phyloP scores from a whole-genome alignment of 2,888 invertebrate genomes.

The Torymus texanus region DNA sequence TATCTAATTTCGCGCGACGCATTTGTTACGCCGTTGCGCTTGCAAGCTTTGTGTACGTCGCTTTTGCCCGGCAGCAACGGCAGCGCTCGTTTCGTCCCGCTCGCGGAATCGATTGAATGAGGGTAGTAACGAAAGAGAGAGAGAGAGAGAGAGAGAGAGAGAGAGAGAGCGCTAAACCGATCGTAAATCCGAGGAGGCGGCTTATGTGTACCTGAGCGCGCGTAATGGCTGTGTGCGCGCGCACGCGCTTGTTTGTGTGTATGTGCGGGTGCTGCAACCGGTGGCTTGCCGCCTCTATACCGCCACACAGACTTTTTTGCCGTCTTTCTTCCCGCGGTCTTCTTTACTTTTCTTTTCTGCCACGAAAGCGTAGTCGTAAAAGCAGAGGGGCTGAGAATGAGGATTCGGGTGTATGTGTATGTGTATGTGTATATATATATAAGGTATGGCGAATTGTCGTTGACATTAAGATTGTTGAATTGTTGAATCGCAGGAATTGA shows the following conservation, averaged over 20 bases:
- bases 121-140: neutral
- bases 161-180: constrained; percentile 60
- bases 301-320: neutral
- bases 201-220: constrained; percentile 46
- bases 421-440: neutral
- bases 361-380: neutral
- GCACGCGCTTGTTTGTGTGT: neutral
- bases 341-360: constrained; percentile 20
- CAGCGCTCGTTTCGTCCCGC: constrained; percentile 6
- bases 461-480: no score
- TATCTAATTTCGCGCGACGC: constrained; percentile 47
- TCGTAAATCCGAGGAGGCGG: constrained; percentile 64
- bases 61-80: neutral
- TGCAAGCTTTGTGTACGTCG: constrained; percentile 25
- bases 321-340: neutral
- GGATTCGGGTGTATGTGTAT: constrained; percentile 11
- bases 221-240: constrained; percentile 34
- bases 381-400: constrained; percentile 7
- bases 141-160: neutral
- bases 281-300: constrained; percentile 28
- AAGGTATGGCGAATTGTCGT: no score
- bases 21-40: constrained; percentile 24
- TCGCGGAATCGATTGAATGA: constrained; percentile 56
- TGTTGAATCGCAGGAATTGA: no score
- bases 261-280: constrained; percentile 34